Evolutionary conservation across 2,888 invertebrate species (phyloP).

Genomic region (Plagodis pulveraria): DNA sequence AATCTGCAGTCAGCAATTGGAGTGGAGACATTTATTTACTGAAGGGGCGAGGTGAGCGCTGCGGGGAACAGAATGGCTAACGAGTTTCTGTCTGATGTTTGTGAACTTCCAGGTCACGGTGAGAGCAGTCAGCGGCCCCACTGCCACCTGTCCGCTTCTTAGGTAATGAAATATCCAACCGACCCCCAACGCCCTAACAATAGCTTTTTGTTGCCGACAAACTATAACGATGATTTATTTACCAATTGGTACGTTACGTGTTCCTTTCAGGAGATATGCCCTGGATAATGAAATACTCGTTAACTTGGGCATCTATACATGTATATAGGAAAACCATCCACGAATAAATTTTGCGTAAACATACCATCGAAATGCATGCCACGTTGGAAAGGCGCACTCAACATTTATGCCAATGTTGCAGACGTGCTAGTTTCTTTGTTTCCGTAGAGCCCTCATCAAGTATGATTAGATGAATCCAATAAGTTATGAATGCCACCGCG

Average conservation of each 20-base stretch:
- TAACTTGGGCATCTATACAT: background rate
- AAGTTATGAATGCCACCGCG: background rate
- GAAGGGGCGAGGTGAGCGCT: conserved; percentile 37
- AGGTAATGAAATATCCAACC: conserved; percentile 47
- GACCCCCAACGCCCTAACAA: conserved; percentile 7
- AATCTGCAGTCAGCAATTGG: conserved; percentile 44
- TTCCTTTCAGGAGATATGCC: background rate
- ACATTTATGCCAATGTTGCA: background rate
- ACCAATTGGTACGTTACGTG: conserved; percentile 5
- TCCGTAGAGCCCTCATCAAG: background rate
- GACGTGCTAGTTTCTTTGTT: background rate
- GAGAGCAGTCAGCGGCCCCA: conserved; percentile 30
- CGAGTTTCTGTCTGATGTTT: conserved; percentile 63
- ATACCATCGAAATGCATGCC: conserved; percentile 37
- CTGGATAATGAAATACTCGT: background rate
- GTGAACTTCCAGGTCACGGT: conserved; percentile 57
- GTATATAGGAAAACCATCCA: conserved; percentile 5
- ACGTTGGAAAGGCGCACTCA: conserved; percentile 1
- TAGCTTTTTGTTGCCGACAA: conserved; percentile 13
- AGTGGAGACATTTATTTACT: conserved; percentile 54
- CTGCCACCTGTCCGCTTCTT: conserved; percentile 35
- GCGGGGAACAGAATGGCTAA: conserved; percentile 50
- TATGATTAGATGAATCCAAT: background rate
- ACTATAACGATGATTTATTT: conserved; percentile 18
- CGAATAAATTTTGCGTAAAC: conserved; percentile 37